Evolutionary conservation across 2,888 invertebrate genomes (phyloP).

Genomic region (Synergus gifuensis): DNA sequence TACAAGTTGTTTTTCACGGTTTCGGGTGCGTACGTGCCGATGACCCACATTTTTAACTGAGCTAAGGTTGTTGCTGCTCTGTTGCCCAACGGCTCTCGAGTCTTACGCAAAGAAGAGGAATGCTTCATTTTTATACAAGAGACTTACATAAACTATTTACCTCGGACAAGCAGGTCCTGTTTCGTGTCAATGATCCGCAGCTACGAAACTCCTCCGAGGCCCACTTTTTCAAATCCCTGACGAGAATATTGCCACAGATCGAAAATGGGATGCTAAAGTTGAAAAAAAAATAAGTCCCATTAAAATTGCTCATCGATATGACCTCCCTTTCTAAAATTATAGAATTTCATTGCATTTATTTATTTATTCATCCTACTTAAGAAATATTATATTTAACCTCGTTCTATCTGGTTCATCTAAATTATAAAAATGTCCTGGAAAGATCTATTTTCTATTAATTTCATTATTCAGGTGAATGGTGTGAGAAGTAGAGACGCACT

Average conservation of each 20-base stretch:
- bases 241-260: not conserved
- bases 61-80: conserved; percentile 43
- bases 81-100: conserved; percentile 59
- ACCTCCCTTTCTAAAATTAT: not conserved
- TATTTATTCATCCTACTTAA: not conserved
- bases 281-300: not conserved
- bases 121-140: conserved; percentile 59
- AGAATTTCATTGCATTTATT: not conserved
- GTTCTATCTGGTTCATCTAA: not conserved
- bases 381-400: not conserved
- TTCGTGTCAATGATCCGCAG: conserved; percentile 46
- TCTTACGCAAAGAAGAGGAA: conserved; percentile 52
- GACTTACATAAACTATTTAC: conserved; percentile 58
- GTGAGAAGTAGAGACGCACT: not conserved
- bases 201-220: not conserved
- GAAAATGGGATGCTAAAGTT: not conserved
- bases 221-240: not conserved
- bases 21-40: conserved; percentile 59
- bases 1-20: conserved; percentile 58
- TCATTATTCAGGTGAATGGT: not conserved
- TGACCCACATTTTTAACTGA: conserved; percentile 68
- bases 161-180: conserved; percentile 49
- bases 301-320: not conserved
- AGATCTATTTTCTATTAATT: conserved; percentile 1
- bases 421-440: not conserved